A percentile compares a stretch with the other conserved stretches of the same genome.
phyloP scores from a whole-genome alignment of 1,140 invertebrate genomes.

The Doryteuthis pealeii region DNA sequence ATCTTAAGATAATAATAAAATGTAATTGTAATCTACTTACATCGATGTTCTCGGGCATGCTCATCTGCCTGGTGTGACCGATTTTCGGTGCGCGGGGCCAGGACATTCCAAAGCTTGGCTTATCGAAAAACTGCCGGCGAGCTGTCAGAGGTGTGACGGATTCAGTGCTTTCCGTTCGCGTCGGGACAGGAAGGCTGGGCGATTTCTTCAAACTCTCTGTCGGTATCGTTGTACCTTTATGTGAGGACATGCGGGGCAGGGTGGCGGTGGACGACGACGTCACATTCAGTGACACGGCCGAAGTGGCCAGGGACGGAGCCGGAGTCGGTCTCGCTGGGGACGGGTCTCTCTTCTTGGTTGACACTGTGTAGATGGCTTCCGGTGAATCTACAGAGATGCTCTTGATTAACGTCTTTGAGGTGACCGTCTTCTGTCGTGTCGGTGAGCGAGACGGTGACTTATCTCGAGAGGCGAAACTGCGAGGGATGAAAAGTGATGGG shows the following conservation, averaged over 20 bases:
- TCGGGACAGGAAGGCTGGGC: slow-evolving; percentile 9
- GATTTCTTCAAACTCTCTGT: neutral
- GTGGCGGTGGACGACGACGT: slow-evolving; percentile 11
- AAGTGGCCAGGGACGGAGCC: neutral
- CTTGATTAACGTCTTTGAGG: slow-evolving; percentile 2
- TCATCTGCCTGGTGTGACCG: neutral
- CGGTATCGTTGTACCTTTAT: neutral
- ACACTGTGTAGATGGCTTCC: neutral
- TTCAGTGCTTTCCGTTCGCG: slow-evolving; percentile 20
- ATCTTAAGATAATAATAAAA: too few relatives aligned
- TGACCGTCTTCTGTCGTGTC: neutral
- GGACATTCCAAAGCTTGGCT: slow-evolving; percentile 25
- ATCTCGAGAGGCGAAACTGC: neutral
- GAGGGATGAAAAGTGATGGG: neutral
- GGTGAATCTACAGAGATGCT: neutral
- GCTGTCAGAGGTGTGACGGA: slow-evolving; percentile 36
- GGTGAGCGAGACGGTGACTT: neutral
- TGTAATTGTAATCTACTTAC: slow-evolving; percentile 21
- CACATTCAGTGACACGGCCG: slow-evolving; percentile 16
- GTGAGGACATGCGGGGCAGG: slow-evolving; percentile 1
- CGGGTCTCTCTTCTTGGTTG: neutral
- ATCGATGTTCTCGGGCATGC: slow-evolving; percentile 9
- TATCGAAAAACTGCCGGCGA: slow-evolving; percentile 41
- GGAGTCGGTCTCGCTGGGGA: neutral
- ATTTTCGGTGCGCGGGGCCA: slow-evolving; percentile 24